Conservation (phyloP, 2,113 vertebrate genomes). For the Guaruba guarouba region DNA sequence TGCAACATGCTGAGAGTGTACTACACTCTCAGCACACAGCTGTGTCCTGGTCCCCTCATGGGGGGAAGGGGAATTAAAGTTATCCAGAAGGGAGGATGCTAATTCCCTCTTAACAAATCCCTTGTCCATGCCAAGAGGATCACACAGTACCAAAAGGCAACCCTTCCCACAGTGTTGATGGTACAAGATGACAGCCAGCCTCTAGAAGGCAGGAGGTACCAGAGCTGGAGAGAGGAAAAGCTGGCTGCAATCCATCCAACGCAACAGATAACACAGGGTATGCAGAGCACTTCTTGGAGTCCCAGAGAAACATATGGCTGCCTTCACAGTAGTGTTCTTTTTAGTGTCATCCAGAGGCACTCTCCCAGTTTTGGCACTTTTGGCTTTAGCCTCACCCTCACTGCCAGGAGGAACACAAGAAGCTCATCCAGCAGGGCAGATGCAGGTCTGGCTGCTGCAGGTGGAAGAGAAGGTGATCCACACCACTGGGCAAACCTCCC, state of each 20-base stretch:
- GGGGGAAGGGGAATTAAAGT: not conserved
- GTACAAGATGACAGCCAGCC: not conserved
- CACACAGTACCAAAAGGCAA: not conserved
- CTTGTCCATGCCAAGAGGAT: not conserved
- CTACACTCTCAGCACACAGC: not conserved
- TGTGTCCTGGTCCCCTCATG: not conserved
- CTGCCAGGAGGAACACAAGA: not conserved
- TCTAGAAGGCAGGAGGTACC: not conserved
- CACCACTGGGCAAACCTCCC: not conserved
- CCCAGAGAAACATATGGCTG: not conserved
- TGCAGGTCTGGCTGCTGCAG: not conserved
- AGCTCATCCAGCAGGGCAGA: not conserved
- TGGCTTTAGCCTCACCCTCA: not conserved
- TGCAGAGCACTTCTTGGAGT: not conserved
- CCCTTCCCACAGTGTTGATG: not conserved
- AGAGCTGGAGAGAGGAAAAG: not conserved
- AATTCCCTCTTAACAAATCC: not conserved
- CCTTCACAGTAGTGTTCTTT: not conserved
- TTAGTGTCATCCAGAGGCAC: not conserved
- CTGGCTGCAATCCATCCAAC: not conserved
- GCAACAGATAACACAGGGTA: accelerated
- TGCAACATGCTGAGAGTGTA: not conserved
- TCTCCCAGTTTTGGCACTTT: not conserved
- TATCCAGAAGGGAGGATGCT: not conserved
- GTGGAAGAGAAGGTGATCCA: not conserved